These are phyloP conservation scores for Peromyscus attwateri DNA, from an alignment of 2,797 vertebrate genomes.

Conservation along the genomic window DNA sequence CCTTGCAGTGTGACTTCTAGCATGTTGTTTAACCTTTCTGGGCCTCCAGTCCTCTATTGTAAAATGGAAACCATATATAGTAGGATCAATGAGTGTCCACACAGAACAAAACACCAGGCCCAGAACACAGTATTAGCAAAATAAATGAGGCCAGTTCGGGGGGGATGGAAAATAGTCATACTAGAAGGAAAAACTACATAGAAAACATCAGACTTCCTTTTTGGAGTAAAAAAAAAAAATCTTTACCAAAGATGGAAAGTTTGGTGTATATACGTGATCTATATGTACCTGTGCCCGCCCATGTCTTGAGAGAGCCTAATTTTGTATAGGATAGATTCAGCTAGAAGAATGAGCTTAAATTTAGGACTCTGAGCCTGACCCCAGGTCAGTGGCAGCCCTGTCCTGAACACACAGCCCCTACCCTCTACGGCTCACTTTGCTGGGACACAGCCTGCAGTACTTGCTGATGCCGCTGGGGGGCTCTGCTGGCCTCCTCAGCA, in stretches of 20 bases:
- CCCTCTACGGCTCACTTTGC: too few relatives aligned
- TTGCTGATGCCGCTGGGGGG: too few relatives aligned
- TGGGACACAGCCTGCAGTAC: not conserved
- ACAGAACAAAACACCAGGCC: not conserved
- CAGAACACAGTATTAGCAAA: not conserved
- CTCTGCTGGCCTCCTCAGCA: not conserved
- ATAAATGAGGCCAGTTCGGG: not conserved
- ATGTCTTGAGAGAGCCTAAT: not conserved
- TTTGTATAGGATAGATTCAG: not conserved
- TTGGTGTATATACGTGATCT: not conserved
- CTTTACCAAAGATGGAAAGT: not conserved
- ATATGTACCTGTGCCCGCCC: not conserved
- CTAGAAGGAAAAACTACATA: conserved; percentile 22
- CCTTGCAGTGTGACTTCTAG: not conserved
- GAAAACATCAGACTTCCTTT: conserved; percentile 43
- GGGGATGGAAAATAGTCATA: not conserved
- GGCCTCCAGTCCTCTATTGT: not conserved
- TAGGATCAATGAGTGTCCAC: not conserved
- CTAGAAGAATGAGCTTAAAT: not conserved
- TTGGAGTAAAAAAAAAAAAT: not conserved
- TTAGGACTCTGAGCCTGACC: not conserved
- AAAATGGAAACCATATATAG: not conserved
- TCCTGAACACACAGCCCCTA: not conserved
- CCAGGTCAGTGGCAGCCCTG: not conserved
- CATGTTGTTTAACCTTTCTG: conserved; percentile 32